Base-by-base conservation (phyloP, 1,140 invertebrate species). In the Catajapyx aquilonaris region DNA sequence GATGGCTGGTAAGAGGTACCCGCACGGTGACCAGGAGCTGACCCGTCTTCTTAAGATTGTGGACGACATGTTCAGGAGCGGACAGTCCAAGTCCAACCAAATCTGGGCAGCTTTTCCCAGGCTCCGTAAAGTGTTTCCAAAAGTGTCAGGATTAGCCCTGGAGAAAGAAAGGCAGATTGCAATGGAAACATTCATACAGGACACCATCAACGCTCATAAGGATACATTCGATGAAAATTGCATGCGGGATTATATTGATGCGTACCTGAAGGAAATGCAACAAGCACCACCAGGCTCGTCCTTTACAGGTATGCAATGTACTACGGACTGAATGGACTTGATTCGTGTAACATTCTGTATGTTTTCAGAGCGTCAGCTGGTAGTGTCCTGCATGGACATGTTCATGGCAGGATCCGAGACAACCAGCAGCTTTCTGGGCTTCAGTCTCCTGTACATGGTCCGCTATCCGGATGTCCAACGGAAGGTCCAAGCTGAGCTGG, bases 1-100 rank as follows among this genome's bases (percentile, higher is more conserved):
- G 72, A 69, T 88, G 56, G 79, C 84, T 37, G 79, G 84, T 1
- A 69, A 62, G 45, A 53, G 71, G 46, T 70, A 61, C 37, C 48
- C 49, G 1, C 52, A 60, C 39, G 42, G 52, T 13, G 53, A 62
- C 37, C 44, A 41, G 0, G 18, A 38, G 15, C 34, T 51, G 4
- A 15, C 25, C 5, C 7, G 13, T 9, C 23, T 28, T 7, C 13
- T 28, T 7, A 7, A 28, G 13, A 28, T 28, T 9, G 23, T 28
- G 7, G 7, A 28, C 7, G 23, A 28, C 13, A 9, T 28, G 13
- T 28, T 28, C 23, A 7, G 23, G 7, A 13, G 7, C 23, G 23
- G 23, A n/a, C n/a, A n/a, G n/a, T n/a, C n/a, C n/a, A n/a, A n/a
- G n/a, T n/a, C n/a, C n/a, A n/a, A n/a, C n/a, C n/a, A n/a, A n/a